A percentile compares a stretch with the other conserved stretches of the same genome.
Evolutionary conservation across 2,888 invertebrate species (phyloP).

Genomic region (Torymus aiolomorphi): DNA sequence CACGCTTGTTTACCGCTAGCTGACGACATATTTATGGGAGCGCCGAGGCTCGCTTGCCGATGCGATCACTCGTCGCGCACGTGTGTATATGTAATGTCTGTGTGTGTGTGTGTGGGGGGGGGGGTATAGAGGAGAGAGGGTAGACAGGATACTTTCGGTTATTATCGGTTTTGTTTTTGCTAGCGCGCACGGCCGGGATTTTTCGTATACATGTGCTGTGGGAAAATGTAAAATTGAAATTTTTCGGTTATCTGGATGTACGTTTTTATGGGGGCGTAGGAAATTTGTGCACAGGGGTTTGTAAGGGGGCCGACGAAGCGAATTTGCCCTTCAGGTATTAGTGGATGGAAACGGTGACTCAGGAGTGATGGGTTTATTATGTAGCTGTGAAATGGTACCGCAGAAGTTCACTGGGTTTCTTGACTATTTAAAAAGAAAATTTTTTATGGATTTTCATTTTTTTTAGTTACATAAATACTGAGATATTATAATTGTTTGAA

Average conservation of each 20-base stretch:
- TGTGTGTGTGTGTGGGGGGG: not conserved
- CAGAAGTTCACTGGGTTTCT: no score
- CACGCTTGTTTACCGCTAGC: slow-evolving; percentile 65
- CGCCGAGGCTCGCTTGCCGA: slow-evolving; percentile 8
- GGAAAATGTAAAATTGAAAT: slow-evolving; percentile 26
- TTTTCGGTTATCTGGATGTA: slow-evolving; percentile 8
- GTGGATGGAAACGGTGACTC: no score
- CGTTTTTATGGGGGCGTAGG: no score
- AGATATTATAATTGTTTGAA: no score
- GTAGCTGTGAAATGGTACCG: no score
- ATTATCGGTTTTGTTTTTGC: slow-evolving; percentile 40
- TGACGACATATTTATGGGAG: slow-evolving; percentile 67
- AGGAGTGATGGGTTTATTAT: no score
- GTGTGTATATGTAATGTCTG: not conserved
- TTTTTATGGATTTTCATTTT: no score
- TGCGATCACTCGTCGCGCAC: not conserved
- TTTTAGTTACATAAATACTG: no score
- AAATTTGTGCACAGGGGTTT: no score
- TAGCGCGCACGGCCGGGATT: slow-evolving; percentile 10
- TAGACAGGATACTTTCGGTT: not conserved
- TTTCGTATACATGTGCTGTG: not conserved
- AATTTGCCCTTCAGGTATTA: no score
- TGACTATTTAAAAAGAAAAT: no score
- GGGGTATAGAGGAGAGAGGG: not conserved
- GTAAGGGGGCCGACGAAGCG: no score